phyloP scores from a whole-genome alignment of 2,113 vertebrate species.

The Sorex araneus region DNA sequence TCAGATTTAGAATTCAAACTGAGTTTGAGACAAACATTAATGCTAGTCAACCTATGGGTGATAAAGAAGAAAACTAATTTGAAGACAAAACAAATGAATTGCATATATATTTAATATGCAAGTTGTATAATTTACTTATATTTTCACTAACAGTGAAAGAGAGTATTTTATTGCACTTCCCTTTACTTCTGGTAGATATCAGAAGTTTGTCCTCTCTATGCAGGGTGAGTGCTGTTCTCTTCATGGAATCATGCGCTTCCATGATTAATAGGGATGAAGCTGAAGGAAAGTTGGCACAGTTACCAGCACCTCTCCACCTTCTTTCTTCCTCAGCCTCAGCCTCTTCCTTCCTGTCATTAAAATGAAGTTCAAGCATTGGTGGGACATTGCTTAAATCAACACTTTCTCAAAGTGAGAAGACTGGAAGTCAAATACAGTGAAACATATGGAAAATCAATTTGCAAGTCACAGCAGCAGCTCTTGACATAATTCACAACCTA shows the following conservation, averaged over 20 bases:
- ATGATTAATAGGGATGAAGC: background rate
- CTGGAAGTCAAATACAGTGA: background rate
- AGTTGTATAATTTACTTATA: background rate
- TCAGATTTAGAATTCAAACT: background rate
- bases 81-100: conserved; percentile 1
- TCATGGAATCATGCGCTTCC: background rate
- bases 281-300: background rate
- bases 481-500: background rate
- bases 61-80: background rate
- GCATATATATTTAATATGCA: background rate
- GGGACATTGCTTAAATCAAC: conserved; percentile 51
- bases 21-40: background rate
- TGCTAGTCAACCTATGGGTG: background rate
- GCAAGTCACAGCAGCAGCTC: background rate
- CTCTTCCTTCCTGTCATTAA: conserved; percentile 31
- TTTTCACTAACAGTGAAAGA: background rate
- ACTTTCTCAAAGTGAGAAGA: conserved; percentile 61
- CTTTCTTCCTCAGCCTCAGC: background rate
- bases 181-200: background rate
- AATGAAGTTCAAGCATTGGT: background rate
- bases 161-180: background rate
- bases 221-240: background rate
- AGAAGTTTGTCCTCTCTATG: background rate
- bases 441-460: conserved; percentile 46
- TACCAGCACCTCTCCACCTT: background rate